Percentiles rank a stretch among this genome's conserved stretches.
Conservation (phyloP, 1,140 invertebrate genomes). For the Drosophila tropicalis region DNA sequence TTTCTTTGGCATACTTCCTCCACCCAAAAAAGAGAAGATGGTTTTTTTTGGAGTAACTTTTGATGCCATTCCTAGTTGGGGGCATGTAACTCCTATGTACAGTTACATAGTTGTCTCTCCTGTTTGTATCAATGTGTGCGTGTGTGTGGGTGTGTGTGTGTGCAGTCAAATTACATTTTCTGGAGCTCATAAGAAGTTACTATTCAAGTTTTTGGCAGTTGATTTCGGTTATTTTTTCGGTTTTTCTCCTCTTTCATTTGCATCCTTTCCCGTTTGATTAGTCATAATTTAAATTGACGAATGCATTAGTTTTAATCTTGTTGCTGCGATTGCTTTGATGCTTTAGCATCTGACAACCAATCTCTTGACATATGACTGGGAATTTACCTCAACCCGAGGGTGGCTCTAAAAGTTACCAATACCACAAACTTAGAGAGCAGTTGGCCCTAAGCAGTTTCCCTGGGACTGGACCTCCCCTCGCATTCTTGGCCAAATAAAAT, state of each 20-base stretch:
- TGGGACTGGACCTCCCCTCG: too few relatives aligned
- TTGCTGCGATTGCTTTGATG: constrained; percentile 20
- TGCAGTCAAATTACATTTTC: constrained; percentile 69
- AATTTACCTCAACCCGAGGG: not conserved
- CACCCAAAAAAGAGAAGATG: constrained; percentile 43
- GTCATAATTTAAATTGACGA: constrained; percentile 71
- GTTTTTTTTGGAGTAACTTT: constrained; percentile 33
- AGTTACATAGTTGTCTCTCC: constrained; percentile 20
- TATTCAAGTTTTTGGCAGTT: constrained; percentile 73
- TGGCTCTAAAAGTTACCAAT: not conserved
- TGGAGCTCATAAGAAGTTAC: constrained; percentile 57
- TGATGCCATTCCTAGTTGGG: constrained; percentile 10
- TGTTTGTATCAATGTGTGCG: constrained; percentile 7
- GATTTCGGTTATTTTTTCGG: constrained; percentile 43
- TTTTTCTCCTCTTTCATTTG: not conserved
- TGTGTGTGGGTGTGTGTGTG: constrained; percentile 18
- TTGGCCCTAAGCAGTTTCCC: too few relatives aligned
- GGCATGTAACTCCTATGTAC: not conserved
- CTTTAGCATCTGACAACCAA: constrained; percentile 1
- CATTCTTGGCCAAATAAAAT: too few relatives aligned
- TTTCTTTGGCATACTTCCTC: constrained; percentile 63
- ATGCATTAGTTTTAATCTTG: constrained; percentile 50
- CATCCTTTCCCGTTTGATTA: constrained; percentile 22
- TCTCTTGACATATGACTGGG: constrained; percentile 17
- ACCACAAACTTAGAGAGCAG: too few relatives aligned